These are phyloP conservation scores for Thunnus maccoyii DNA, from an alignment of 2,113 vertebrate species.

Conservation along the genomic window DNA sequence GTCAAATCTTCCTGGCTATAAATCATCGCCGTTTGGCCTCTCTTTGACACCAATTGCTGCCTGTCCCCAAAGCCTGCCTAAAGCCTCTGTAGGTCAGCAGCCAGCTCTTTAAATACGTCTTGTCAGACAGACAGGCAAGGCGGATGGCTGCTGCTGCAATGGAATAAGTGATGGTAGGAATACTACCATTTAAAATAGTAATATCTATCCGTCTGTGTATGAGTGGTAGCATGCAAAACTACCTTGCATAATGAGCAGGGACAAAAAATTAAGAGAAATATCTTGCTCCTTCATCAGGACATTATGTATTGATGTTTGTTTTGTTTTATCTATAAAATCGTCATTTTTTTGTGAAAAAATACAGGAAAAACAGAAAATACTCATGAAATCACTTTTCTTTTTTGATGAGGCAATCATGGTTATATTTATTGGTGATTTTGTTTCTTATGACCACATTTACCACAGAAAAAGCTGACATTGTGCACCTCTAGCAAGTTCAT, in stretches of 20 bases:
- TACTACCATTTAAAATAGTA: conserved; percentile 23
- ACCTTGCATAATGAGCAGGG: not conserved
- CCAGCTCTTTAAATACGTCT: conserved; percentile 74
- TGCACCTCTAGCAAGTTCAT: conserved; percentile 26
- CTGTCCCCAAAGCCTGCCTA: conserved; percentile 74
- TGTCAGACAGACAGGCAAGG: conserved; percentile 70
- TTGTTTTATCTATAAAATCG: too few species aligned
- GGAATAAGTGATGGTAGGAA: conserved; percentile 37
- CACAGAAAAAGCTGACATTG: conserved; percentile 6
- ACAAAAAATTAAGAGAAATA: not conserved
- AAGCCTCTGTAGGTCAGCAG: conserved; percentile 77
- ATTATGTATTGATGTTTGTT: too few species aligned
- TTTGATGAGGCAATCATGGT: not conserved
- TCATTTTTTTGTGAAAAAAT: not conserved
- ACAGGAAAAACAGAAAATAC: not conserved
- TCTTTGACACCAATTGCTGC: conserved; percentile 81
- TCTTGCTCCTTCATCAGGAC: too few species aligned
- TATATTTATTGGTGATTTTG: not conserved
- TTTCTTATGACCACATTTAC: conserved; percentile 19
- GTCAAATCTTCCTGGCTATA: conserved; percentile 86
- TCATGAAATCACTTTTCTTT: not conserved
- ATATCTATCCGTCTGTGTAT: not conserved
- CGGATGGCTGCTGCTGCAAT: conserved; percentile 36
- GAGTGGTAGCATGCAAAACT: not conserved
- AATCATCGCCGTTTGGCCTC: conserved; percentile 84